Base-by-base conservation (phyloP, 1,140 invertebrate species). In the Micrasema longulum region DNA sequence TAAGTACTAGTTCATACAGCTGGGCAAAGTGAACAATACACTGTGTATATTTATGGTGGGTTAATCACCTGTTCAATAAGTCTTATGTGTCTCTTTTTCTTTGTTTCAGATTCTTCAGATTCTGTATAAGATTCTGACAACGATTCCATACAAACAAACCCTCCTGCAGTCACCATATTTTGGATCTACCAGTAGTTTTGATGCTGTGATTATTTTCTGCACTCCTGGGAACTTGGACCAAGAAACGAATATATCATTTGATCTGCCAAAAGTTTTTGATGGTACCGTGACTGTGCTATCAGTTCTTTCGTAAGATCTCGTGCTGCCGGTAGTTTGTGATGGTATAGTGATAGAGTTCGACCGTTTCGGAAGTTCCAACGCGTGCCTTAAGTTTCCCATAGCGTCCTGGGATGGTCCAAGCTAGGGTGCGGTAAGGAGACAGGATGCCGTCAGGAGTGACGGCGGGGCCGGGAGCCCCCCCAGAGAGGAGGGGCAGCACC, bases 401-500 rank as follows among this genome's bases (percentile, higher is more conserved):
- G 26, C 20, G 43, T 69, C 35, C 22, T 38, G 48, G 47, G 57
- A 69, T 75, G 68, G 45, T 70, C 31, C 71, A 36, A 31, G 23
- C 6, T 22, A 38, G 31, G 26, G 64, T 6, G 7, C 60, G 70
- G 66, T 69, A 60, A 69, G 45, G 20, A 64, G 55, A 67, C 68
- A 75, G 65, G 70, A 85, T 85, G 84, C 84, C 84, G 71, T 84
- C 84, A 62, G 84, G 84, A 75, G 83, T 80, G 71, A 80, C 81
- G 76, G 82, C 82, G 78, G 82, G 80, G 67, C n/a, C n/a, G n/a
- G n/a, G n/a, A n/a, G 80, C 81, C 48, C 77, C 77, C 55, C 77
- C 78, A 76, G 84, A 85, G 80, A 80, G 83, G 68, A 80, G 84
- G 65, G 79, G 84, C 60, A 85, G 84, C 79, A 85, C 84, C 77